A percentile compares a stretch with the other conserved stretches of the same genome.
Conservation (phyloP, 2,113 vertebrate genomes). For the Conger conger region DNA sequence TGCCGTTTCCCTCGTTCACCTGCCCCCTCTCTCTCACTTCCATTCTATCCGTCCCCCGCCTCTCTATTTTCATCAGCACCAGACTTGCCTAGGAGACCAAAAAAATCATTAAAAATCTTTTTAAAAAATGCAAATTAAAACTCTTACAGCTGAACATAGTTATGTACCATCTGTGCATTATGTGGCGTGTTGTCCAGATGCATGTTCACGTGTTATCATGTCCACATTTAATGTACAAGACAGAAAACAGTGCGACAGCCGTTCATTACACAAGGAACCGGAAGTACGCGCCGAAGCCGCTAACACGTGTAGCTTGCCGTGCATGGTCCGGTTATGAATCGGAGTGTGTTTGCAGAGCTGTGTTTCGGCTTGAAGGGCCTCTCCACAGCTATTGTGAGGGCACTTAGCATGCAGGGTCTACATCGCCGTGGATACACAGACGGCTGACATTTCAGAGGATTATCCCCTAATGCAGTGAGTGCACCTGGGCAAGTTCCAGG, state of each 20-base stretch:
- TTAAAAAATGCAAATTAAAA: no score
- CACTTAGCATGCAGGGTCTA: conserved; percentile 4
- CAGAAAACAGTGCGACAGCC: not conserved
- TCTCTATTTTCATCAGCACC: not conserved
- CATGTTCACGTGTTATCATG: not conserved
- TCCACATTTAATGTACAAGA: not conserved
- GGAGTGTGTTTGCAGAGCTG: not conserved
- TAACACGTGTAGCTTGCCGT: not conserved
- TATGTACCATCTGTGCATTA: not conserved
- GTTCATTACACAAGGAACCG: not conserved
- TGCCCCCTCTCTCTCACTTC: no score
- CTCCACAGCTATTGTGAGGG: not conserved
- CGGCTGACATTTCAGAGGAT: conserved; percentile 24
- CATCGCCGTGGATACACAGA: conserved; percentile 17
- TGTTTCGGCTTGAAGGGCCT: conserved; percentile 17
- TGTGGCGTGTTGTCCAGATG: not conserved
- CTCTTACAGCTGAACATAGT: not conserved
- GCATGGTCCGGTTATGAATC: not conserved
- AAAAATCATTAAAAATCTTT: not conserved
- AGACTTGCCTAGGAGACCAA: no score
- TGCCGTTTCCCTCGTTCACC: not conserved
- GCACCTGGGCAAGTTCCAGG: not conserved
- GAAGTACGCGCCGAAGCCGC: not conserved
- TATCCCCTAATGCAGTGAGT: conserved; percentile 18
- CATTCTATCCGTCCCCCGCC: no score